phyloP scores from a whole-genome alignment of 1,140 invertebrate species.

The Mactra quadrangularis region DNA sequence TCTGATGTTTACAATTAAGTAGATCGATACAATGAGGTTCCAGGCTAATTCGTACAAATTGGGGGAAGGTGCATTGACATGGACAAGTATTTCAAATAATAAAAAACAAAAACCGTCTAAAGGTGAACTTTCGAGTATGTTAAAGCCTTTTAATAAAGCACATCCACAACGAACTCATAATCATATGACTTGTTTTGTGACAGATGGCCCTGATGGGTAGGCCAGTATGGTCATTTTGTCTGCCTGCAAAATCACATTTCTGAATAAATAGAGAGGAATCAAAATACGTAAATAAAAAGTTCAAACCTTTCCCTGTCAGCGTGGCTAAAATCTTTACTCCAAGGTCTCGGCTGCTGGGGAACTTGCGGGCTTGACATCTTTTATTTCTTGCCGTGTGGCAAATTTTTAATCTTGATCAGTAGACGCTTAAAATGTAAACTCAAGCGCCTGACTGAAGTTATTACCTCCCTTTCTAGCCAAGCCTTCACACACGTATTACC shows the following conservation, averaged over 20 bases:
- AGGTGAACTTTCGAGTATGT: no score
- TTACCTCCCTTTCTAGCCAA: no score
- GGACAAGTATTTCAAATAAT: no score
- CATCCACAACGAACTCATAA: background rate
- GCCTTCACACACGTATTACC: no score
- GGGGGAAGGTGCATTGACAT: no score
- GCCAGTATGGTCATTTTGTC: background rate
- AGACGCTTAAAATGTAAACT: no score
- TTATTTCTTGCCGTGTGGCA: background rate
- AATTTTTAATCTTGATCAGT: no score
- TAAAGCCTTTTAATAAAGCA: background rate
- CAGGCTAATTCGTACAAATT: no score
- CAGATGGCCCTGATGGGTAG: background rate
- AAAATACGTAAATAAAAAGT: background rate
- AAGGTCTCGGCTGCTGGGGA: constrained; percentile 73
- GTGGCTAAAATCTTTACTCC: constrained; percentile 78
- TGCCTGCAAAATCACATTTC: background rate
- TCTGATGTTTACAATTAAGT: no score
- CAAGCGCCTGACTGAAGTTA: no score
- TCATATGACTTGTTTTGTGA: background rate
- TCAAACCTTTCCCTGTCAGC: constrained; percentile 80
- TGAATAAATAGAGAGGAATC: background rate
- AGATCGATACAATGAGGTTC: no score
- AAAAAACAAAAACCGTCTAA: no score
- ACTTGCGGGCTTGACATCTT: constrained; percentile 68